Evolutionary conservation across 1,140 invertebrate species (phyloP), one percentile per base, ranked within the genome.

Genomic region (Drosophila aff.): DNA sequence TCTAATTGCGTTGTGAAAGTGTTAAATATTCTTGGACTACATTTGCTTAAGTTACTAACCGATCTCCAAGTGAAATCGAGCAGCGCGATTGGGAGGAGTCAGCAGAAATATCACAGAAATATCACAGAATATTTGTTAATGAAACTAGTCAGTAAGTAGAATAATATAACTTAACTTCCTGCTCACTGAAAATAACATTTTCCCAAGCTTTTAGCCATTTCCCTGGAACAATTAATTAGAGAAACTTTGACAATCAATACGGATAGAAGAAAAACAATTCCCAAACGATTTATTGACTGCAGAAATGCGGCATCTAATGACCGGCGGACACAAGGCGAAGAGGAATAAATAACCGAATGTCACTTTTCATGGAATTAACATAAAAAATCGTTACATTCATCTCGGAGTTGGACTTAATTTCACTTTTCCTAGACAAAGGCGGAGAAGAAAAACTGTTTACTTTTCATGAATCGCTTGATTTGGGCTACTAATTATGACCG

Each of bases 1-100:
- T 89, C 85, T 76, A 81, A 69, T 91, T 89, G 79, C 79, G 66
- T 63, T 91, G 85, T 72, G 85, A 91, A 89, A 89, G 85, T 89
- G 85, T 72, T 72, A 67, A 89, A 81, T 90, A 68, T 89, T 90
- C 85, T 79, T 72, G 85, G 55, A 49, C 77, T 66, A 81, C 49
- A 72, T 86, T 73, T 50, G 43, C 31, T 21, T 15, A 47, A 49
- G 49, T 26, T 60, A 77, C 60, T 67, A 67, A 47, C 43, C 36
- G 33, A 55, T 73, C 15, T 16, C n/a, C 21, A 36, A 16, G 36
- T 69, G 64, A 77, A 68, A 78, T 69, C 49, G 40, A 50, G 33
- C 15, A 38, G n/a, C 21, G 55, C 18, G 18, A 47, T 49, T 28
- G 5, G 31, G 13, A 15, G 62, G 23, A 21, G 23, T 36, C 15